phyloP scores from a whole-genome alignment of 2,888 invertebrate species.

The Rotaria socialis region DNA sequence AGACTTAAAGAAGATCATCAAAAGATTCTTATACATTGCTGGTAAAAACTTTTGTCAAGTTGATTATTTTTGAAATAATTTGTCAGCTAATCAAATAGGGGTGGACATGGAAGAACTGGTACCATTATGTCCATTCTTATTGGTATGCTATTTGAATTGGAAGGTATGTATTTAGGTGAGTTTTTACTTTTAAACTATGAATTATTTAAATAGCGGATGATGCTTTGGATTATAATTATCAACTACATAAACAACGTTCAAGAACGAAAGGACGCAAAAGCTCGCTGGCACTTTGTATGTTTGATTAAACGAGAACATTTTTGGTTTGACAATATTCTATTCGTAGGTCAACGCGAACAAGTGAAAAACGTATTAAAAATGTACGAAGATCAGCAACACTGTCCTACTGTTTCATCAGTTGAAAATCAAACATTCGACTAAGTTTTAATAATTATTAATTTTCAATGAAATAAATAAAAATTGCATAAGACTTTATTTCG shows the following conservation, averaged over 20 bases:
- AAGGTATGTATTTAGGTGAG: neutral
- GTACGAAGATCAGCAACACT: neutral
- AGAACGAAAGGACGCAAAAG: neutral
- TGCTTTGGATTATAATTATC: neutral
- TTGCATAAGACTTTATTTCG: too few relatives aligned
- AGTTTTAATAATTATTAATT: too few relatives aligned
- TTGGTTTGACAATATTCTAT: neutral
- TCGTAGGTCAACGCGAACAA: slow-evolving; percentile 4
- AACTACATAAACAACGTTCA: neutral
- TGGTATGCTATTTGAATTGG: neutral
- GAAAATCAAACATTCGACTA: too few relatives aligned
- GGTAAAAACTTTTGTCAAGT: neutral
- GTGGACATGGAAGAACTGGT: neutral
- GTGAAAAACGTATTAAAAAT: neutral
- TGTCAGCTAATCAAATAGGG: neutral
- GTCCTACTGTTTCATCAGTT: neutral
- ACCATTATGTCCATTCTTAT: neutral
- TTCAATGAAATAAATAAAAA: too few relatives aligned
- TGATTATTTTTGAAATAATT: too few relatives aligned
- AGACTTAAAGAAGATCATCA: neutral
- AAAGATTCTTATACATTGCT: neutral
- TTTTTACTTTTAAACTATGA: neutral
- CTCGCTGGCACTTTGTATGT: neutral
- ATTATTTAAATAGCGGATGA: neutral
- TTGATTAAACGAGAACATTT: too few relatives aligned